Conservation (phyloP, 2,888 invertebrate species). For the Linnaemya vulpina region DNA sequence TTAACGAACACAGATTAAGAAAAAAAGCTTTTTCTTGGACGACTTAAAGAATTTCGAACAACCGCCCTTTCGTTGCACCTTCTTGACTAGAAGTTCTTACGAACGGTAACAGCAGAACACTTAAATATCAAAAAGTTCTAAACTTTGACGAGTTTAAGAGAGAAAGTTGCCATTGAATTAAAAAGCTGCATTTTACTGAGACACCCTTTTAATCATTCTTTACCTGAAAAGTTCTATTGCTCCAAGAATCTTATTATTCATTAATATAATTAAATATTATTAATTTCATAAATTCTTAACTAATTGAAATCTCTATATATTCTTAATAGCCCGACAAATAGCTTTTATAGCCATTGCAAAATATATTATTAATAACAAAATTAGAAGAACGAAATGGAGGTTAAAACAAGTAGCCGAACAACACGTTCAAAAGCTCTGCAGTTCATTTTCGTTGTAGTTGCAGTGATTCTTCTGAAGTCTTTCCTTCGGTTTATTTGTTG, state of each 20-base stretch:
- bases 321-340: background rate
- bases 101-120: no score
- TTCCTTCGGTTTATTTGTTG: background rate
- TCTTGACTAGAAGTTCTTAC: no score
- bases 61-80: no score
- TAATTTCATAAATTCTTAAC: background rate
- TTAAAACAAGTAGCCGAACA: conserved; percentile 35
- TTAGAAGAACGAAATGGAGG: conserved; percentile 11
- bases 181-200: no score
- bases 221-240: background rate
- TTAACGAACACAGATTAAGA: no score
- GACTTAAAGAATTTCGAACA: no score
- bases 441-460: conserved; percentile 10
- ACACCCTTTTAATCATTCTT: background rate
- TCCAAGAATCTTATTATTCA: background rate
- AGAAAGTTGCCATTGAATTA: no score
- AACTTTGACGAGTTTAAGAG: no score
- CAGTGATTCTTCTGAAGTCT: background rate
- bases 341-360: background rate
- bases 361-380: conserved; percentile 29
- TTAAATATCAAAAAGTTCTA: no score
- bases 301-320: conserved; percentile 1
- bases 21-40: no score
- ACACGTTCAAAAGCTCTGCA: conserved; percentile 7
- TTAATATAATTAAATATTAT: background rate